phyloP scores from a whole-genome alignment of 2,888 invertebrate genomes.

The Cosmia pyralina region DNA sequence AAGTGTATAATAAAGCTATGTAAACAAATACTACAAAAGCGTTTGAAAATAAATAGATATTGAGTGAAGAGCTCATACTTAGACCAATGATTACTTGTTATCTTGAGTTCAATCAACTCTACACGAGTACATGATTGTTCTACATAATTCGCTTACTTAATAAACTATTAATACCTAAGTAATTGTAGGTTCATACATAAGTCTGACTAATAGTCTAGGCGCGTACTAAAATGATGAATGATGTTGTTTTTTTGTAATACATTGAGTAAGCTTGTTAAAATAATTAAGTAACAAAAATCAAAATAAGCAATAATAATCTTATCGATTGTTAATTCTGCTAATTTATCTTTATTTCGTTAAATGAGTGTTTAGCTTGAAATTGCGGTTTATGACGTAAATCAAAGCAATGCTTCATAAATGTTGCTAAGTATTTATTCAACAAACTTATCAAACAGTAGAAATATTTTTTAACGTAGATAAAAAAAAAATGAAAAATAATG shows the following conservation, averaged over 20 bases:
- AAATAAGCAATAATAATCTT: constrained; percentile 19
- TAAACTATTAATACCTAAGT: constrained; percentile 27
- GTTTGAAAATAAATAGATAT: constrained; percentile 21
- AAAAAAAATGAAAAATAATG: constrained; percentile 9
- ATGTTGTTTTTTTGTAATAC: background rate
- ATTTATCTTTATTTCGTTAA: constrained; percentile 7
- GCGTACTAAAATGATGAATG: constrained; percentile 17
- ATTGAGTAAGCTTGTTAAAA: background rate
- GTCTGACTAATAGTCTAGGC: constrained; percentile 38
- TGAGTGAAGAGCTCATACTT: constrained; percentile 35
- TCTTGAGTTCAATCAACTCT: constrained; percentile 77
- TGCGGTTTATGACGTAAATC: background rate
- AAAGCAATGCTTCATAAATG: background rate
- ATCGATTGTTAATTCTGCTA: constrained; percentile 1
- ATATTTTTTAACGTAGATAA: too few species aligned
- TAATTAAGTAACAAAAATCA: constrained; percentile 1
- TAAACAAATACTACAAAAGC: constrained; percentile 14
- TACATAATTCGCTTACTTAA: constrained; percentile 72
- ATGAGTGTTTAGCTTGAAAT: background rate
- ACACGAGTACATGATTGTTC: constrained; percentile 72
- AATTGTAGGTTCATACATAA: constrained; percentile 8
- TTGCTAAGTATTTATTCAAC: too few species aligned
- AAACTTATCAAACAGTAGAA: too few species aligned
- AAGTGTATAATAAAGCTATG: background rate
- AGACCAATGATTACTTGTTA: constrained; percentile 42